phyloP scores from a whole-genome alignment of 2,113 vertebrate species.

The Hydropotes inermis region DNA sequence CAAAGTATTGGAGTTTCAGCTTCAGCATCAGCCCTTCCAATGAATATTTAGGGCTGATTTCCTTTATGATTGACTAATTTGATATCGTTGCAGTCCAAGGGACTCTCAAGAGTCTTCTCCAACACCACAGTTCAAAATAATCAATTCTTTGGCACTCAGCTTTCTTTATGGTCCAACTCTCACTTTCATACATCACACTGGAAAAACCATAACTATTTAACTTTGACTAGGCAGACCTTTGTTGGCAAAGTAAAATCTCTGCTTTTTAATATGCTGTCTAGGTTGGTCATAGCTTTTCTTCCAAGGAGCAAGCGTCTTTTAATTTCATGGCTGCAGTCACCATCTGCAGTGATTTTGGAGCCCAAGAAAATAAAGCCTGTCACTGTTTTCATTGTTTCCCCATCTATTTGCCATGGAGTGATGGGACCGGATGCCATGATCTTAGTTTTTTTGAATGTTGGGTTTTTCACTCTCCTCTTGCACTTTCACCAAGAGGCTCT shows the following conservation, averaged over 20 bases:
- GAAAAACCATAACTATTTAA: neutral
- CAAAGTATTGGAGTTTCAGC: neutral
- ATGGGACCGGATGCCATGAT: neutral
- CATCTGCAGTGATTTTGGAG: neutral
- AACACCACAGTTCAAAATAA: neutral
- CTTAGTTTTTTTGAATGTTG: neutral
- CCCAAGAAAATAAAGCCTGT: neutral
- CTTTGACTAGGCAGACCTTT: neutral
- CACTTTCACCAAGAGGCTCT: neutral
- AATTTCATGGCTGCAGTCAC: neutral
- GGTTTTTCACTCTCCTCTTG: neutral
- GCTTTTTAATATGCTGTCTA: neutral
- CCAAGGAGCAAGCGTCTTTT: neutral
- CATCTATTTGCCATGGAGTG: neutral
- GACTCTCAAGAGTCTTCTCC: neutral
- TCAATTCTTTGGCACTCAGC: neutral
- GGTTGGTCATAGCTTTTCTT: neutral
- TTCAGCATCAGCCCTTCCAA: neutral
- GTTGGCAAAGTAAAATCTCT: neutral
- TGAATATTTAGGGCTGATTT: neutral
- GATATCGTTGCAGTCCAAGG: neutral
- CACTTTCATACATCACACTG: neutral
- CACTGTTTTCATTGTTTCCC: neutral
- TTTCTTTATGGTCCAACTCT: neutral
- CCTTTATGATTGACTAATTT: neutral